Evolutionary conservation across 2,888 invertebrate genomes (phyloP).

Genomic region (Tholera decimalis): DNA sequence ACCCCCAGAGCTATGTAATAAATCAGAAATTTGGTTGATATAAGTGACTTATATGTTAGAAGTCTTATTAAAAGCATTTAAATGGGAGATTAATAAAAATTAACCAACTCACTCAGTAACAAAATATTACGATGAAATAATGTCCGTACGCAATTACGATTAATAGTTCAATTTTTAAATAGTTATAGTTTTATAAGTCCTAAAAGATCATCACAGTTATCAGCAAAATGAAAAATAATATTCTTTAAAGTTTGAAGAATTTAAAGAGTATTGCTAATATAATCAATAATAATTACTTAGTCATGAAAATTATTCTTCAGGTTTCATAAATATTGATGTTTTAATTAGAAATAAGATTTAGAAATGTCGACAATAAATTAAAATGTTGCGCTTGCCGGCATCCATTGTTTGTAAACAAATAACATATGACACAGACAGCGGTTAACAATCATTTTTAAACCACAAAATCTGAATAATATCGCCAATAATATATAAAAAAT

Average conservation of each 20-base stretch:
- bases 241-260: background rate
- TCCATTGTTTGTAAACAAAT: conserved; percentile 90
- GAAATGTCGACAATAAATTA: conserved; percentile 49
- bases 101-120: too few species aligned
- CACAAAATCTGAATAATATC: conserved; percentile 66
- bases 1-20: too few species aligned
- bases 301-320: background rate
- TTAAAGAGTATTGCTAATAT: background rate
- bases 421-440: conserved; percentile 83
- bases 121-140: too few species aligned
- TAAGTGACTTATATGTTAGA: too few species aligned
- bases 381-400: conserved; percentile 78
- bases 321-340: conserved; percentile 20
- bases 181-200: background rate
- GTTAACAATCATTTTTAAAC: conserved; percentile 60
- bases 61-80: too few species aligned
- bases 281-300: background rate
- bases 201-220: background rate
- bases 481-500: conserved; percentile 65
- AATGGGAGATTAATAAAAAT: too few species aligned
- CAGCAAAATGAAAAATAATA: background rate
- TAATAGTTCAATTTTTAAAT: too few species aligned
- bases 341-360: conserved; percentile 27
- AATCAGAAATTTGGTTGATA: too few species aligned
- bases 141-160: too few species aligned